Percentiles rank a stretch among this genome's conserved stretches.
Evolutionary conservation across 2,888 invertebrate species (phyloP).

Genomic region (Cataglyphis cursor): DNA sequence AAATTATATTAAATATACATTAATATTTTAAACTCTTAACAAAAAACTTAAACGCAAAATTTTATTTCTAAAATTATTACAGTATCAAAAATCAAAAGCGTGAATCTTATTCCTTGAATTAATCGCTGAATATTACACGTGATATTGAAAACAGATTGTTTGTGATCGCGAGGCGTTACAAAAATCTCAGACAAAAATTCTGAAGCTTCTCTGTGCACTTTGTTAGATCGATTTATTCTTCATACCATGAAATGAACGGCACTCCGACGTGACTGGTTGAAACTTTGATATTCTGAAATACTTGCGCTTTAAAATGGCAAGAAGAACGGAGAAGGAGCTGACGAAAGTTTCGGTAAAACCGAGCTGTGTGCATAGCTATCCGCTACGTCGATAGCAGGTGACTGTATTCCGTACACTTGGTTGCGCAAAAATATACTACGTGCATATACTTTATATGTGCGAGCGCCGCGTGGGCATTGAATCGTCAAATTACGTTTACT

Average conservation of each 20-base stretch:
- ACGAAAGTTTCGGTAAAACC: conserved; percentile 40
- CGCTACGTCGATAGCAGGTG: conserved; percentile 44
- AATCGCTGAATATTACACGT: background rate
- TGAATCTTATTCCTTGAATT: conserved; percentile 15
- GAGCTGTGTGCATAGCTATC: conserved; percentile 23
- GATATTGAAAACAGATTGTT: conserved; percentile 4
- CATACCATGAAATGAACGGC: conserved; percentile 31
- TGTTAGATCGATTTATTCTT: conserved; percentile 35
- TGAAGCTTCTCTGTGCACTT: background rate
- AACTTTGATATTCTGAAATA: conserved; percentile 49
- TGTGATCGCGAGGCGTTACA: background rate
- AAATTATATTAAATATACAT: background rate
- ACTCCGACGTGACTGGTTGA: conserved; percentile 23
- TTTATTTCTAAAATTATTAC: background rate
- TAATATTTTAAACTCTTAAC: background rate
- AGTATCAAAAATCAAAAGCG: background rate
- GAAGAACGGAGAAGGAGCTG: conserved; percentile 24
- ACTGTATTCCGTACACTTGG: conserved; percentile 37
- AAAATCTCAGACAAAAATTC: background rate
- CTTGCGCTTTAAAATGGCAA: conserved; percentile 37
- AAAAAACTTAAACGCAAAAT: background rate
- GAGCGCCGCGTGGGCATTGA: conserved; percentile 51
- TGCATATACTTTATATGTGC: conserved; percentile 48
- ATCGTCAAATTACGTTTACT: conserved; percentile 69
- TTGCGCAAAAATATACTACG: conserved; percentile 44